These are phyloP conservation scores for Odontomachus brunneus DNA, from an alignment of 1,140 invertebrate genomes.

Conservation along the genomic window DNA sequence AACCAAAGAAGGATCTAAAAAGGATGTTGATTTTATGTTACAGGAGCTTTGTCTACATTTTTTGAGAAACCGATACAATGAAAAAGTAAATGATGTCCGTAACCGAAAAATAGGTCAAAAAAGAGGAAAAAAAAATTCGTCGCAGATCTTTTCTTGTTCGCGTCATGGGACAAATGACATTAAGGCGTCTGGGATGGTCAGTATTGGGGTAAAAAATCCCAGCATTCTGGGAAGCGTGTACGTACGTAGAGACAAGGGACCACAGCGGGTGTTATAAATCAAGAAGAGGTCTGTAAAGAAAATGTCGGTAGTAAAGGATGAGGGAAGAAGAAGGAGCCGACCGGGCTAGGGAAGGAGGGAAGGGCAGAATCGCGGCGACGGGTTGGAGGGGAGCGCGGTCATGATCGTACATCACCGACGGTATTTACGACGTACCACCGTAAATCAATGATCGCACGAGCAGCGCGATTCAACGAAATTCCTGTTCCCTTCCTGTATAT, in stretches of 20 bases:
- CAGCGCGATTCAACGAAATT: constrained; percentile 75
- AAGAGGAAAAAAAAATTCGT: constrained; percentile 41
- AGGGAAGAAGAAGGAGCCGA: constrained; percentile 61
- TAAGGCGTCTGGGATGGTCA: constrained; percentile 37
- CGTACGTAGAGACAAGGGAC: constrained; percentile 67
- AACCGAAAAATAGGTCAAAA: constrained; percentile 3
- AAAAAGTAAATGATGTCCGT: neutral
- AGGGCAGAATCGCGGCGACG: constrained; percentile 32
- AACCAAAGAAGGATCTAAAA: constrained; percentile 7
- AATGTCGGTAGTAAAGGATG: constrained; percentile 67
- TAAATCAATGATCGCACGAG: constrained; percentile 79
- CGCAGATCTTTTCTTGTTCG: neutral
- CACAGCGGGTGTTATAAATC: constrained; percentile 76
- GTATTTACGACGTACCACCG: constrained; percentile 79
- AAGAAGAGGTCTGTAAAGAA: constrained; percentile 73
- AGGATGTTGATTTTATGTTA: constrained; percentile 11
- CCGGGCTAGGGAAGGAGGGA: neutral
- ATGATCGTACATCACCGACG: constrained; percentile 76
- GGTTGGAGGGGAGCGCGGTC: constrained; percentile 56
- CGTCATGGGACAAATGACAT: constrained; percentile 19
- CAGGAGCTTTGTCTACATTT: constrained; percentile 5
- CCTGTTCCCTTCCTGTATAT: constrained; percentile 67
- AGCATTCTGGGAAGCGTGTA: constrained; percentile 53
- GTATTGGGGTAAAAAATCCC: constrained; percentile 34
- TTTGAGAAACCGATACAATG: constrained; percentile 13